Evolutionary conservation across 2,888 invertebrate genomes (phyloP).

Genomic region (Aporophyla lueneburgensis): DNA sequence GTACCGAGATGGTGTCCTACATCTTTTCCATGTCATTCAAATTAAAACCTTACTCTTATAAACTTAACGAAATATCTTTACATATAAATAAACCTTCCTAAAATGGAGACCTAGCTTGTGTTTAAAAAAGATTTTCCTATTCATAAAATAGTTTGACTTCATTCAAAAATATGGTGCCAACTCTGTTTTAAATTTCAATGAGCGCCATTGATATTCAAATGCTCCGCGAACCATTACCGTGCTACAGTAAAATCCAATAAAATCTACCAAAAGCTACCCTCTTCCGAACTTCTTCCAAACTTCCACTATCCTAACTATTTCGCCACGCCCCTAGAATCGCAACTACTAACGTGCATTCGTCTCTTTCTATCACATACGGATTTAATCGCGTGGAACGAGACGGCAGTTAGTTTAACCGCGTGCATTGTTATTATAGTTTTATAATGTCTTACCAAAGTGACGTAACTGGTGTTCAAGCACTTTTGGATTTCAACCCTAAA

Average conservation of each 20-base stretch:
- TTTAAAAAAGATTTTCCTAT: conserved; percentile 1
- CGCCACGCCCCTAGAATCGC: conserved; percentile 79
- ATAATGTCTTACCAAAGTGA: conserved; percentile 58
- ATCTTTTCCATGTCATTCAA: not conserved
- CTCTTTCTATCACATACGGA: conserved; percentile 73
- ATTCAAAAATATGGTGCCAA: conserved; percentile 33
- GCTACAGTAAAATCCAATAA: conserved; percentile 87
- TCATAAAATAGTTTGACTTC: conserved; percentile 31
- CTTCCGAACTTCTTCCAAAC: conserved; percentile 89
- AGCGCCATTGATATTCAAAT: conserved; percentile 77
- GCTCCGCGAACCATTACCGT: conserved; percentile 72
- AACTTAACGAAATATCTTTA: not conserved
- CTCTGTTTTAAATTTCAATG: conserved; percentile 59
- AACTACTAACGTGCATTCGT: conserved; percentile 70
- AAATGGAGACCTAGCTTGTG: not conserved
- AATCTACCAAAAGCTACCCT: conserved; percentile 87
- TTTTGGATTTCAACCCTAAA: conserved; percentile 58
- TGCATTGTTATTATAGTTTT: conserved; percentile 89
- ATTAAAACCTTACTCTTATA: not conserved
- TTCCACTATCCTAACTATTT: conserved; percentile 88
- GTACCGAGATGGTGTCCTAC: not conserved
- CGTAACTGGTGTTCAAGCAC: conserved; percentile 47
- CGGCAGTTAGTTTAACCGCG: conserved; percentile 76
- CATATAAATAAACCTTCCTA: too few relatives aligned
- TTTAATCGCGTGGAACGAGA: conserved; percentile 76